Base-by-base conservation (phyloP, 1,140 invertebrate genomes). In the Thereuonema tuberculata region DNA sequence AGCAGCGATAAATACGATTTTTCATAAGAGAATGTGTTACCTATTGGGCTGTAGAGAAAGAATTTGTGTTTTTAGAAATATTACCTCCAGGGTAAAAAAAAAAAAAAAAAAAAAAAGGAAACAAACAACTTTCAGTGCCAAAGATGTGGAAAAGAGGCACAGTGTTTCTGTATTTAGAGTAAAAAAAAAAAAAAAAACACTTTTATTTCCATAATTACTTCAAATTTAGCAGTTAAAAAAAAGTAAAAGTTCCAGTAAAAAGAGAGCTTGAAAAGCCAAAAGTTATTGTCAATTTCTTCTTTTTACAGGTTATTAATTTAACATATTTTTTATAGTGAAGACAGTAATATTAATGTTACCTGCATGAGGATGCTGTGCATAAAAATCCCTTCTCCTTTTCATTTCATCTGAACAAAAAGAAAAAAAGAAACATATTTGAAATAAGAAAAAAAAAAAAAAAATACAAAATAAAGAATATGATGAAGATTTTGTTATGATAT, bases 321-420 rank as follows among this genome's bases (percentile, higher is more conserved):
- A 37, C 31, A 5, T 9, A 37, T 9, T 37, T 37, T 9, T 37
- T 37, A 5, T 9, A 17, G 31, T 17, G 31, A 17, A 17, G 5
- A 37, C 5, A 37, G 5, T 9, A 37, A 9, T 37, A 5, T 14
- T 27, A 24, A 48, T 62, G 63, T 63, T 65, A 71, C 71, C 76
- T 61, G 82, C 80, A 62, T 84, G 79, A 0, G 87, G 85, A 68
- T 87, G 80, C 62, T 83, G 81, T 43, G 82, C 77, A 73, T 93
- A 94, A 77, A 91, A 95, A 55, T 85, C 83, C 64, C 85, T 81
- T 60, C 93, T 77, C 61, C 87, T 78, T 66, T 84, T 80, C 86
- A 95, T 92, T 77, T 96, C 93, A 26, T 55, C 53, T 55, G 49
- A 52, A 28, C 17, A 9, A 50, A 50, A 20, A 14, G 9, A 50